phyloP scores from a whole-genome alignment of 2,888 invertebrate genomes.

The Temnothorax unifasciatus region DNA sequence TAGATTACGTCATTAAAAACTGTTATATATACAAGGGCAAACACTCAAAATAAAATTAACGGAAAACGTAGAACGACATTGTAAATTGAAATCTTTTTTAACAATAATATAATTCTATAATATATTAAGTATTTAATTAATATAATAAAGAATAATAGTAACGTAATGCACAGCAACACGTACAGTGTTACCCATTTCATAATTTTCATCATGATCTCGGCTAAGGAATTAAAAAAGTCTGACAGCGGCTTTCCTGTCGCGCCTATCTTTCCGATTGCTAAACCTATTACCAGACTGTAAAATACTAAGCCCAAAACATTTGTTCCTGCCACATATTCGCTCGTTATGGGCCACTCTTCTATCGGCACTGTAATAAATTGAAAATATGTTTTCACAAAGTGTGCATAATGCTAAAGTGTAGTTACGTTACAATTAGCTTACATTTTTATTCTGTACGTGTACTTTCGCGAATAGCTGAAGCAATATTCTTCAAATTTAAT shows the following conservation, averaged over 20 bases:
- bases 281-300: slow-evolving; percentile 94
- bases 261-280: slow-evolving; percentile 95
- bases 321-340: slow-evolving; percentile 91
- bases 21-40: neutral
- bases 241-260: slow-evolving; percentile 92
- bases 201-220: slow-evolving; percentile 97
- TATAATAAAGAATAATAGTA: neutral
- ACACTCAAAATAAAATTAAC: neutral
- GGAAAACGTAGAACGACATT: neutral
- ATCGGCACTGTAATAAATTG: slow-evolving; percentile 67
- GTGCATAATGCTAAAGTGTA: neutral
- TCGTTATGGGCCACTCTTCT: slow-evolving; percentile 89
- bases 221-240: slow-evolving; percentile 93
- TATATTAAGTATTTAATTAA: neutral
- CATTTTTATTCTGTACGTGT: neutral
- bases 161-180: neutral
- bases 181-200: slow-evolving; percentile 98
- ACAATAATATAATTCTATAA: neutral
- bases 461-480: slow-evolving; percentile 6
- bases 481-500: neutral
- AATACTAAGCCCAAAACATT: slow-evolving; percentile 95
- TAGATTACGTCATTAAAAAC: neutral
- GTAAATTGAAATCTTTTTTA: neutral
- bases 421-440: neutral
- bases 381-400: neutral